A percentile compares a stretch with the other conserved stretches of the same genome.
These are phyloP conservation scores for Balaeniceps rex DNA, from an alignment of 2,113 vertebrate species.

Conservation along the genomic window DNA sequence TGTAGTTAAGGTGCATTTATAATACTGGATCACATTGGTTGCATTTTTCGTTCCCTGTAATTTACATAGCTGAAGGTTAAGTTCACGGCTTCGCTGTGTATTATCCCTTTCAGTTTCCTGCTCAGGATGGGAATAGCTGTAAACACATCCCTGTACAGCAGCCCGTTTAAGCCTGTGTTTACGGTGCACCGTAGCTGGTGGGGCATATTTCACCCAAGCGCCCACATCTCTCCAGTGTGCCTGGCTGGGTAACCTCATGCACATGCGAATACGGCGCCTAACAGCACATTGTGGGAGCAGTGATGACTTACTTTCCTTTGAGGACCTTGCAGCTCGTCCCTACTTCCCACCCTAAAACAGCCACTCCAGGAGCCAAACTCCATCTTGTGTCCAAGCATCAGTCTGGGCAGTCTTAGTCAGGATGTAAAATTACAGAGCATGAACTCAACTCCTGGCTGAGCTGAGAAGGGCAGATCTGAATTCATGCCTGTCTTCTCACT, in stretches of 20 bases:
- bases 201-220: neutral
- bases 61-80: neutral
- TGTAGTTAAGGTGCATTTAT: neutral
- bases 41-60: neutral
- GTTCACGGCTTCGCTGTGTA: neutral
- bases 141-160: neutral
- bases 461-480: neutral
- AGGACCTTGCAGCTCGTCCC: neutral
- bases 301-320: neutral
- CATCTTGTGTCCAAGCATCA: neutral
- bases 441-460: neutral
- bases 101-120: neutral
- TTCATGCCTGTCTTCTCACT: neutral
- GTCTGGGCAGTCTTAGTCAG: neutral
- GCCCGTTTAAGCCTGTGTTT: neutral
- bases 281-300: neutral
- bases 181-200: neutral
- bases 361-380: neutral
- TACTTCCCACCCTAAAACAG: neutral
- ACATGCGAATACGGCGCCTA: accelerated
- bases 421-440: neutral
- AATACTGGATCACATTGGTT: neutral
- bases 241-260: neutral
- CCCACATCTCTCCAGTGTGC: neutral
- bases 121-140: neutral